phyloP scores from a whole-genome alignment of 1,140 invertebrate species.

The Drosophila subobscura region DNA sequence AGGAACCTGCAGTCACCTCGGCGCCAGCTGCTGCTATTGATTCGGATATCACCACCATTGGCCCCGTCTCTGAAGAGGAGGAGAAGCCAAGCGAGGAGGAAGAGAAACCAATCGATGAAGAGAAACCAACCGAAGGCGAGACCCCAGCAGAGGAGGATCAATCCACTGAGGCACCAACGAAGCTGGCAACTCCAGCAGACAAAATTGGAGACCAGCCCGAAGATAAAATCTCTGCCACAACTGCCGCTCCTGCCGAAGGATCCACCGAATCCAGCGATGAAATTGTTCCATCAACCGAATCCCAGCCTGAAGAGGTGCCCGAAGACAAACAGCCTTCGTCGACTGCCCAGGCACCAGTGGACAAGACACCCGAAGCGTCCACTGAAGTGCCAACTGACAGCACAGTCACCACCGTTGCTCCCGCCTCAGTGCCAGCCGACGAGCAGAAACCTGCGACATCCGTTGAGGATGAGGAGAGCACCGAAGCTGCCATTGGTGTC shows the following conservation, averaged over 20 bases:
- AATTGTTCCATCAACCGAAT: conserved; percentile 27
- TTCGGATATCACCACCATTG: conserved; percentile 14
- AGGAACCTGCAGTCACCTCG: conserved; percentile 21
- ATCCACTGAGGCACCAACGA: background rate
- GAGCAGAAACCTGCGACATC: conserved; percentile 34
- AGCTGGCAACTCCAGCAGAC: conserved; percentile 3
- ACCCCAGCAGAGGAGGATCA: background rate
- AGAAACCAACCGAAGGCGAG: conserved; percentile 10
- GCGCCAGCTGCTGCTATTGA: conserved; percentile 18
- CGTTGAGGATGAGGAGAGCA: conserved; percentile 32
- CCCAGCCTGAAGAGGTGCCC: conserved; percentile 1
- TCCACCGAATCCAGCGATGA: conserved; percentile 35
- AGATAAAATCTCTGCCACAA: conserved; percentile 7
- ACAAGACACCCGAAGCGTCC: conserved; percentile 20
- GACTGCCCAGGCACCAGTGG: conserved; percentile 20
- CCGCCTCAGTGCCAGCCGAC: conserved; percentile 25
- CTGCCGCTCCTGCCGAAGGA: conserved; percentile 12
- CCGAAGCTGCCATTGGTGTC: conserved; percentile 19
- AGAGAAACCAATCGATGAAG: conserved; percentile 1
- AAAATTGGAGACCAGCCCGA: conserved; percentile 18
- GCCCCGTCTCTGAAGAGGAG: conserved; percentile 21
- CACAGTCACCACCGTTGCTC: conserved; percentile 30
- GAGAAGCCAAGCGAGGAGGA: conserved; percentile 19
- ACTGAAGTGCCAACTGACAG: conserved; percentile 30
- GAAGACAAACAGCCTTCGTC: conserved; percentile 26